Conservation (phyloP, 2,113 vertebrate genomes). For the Poeciliopsis prolifica region DNA sequence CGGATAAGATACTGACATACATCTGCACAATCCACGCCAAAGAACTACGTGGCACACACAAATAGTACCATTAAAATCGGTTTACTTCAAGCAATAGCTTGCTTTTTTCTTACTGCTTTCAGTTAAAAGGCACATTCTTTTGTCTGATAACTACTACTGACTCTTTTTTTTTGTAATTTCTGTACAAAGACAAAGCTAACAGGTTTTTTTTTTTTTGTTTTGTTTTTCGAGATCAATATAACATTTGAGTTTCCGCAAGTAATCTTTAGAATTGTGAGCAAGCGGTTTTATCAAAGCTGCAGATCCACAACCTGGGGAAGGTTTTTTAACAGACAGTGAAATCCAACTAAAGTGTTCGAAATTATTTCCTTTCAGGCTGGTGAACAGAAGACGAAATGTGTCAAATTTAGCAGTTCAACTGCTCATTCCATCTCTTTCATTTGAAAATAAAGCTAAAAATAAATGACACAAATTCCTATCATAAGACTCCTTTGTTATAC, state of each 20-base stretch:
- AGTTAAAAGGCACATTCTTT: slow-evolving; percentile 70
- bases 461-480: slow-evolving; percentile 53
- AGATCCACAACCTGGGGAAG: slow-evolving; percentile 38
- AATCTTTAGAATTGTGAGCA: slow-evolving; percentile 27
- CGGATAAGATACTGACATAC: slow-evolving; percentile 48
- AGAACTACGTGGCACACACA: slow-evolving; percentile 47
- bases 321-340: slow-evolving; percentile 54
- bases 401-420: slow-evolving; percentile 71
- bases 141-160: slow-evolving; percentile 28
- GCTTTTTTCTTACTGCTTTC: slow-evolving; percentile 33
- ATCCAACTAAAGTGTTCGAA: slow-evolving; percentile 44
- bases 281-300: slow-evolving; percentile 39
- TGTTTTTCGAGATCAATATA: slow-evolving; percentile 8
- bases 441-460: slow-evolving; percentile 61
- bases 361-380: slow-evolving; percentile 49
- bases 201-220: slow-evolving; percentile 11
- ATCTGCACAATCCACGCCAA: slow-evolving; percentile 44
- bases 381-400: slow-evolving; percentile 58
- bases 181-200: slow-evolving; percentile 23
- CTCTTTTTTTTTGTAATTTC: slow-evolving; percentile 11
- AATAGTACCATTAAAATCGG: slow-evolving; percentile 43
- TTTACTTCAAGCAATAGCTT: slow-evolving; percentile 39
- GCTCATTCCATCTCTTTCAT: slow-evolving; percentile 60
- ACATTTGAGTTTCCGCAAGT: slow-evolving; percentile 44
- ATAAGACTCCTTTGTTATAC: slow-evolving; percentile 60